Percentiles rank a stretch among this genome's conserved stretches.
Conservation (phyloP, 2,797 vertebrate species). For the Cuniculus paca region DNA sequence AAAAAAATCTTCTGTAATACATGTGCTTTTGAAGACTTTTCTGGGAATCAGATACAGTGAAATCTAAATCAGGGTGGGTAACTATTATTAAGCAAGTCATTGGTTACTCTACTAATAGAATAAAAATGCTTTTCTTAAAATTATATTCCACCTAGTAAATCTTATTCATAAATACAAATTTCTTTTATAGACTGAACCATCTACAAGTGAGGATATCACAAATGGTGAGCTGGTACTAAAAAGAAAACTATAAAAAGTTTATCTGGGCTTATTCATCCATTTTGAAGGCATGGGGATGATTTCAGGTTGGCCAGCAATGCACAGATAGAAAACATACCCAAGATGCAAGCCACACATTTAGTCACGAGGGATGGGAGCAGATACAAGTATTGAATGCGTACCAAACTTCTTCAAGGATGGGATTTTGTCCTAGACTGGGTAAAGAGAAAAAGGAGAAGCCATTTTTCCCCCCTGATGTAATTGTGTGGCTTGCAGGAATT, state of each 20-base stretch:
- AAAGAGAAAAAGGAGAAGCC: constrained; percentile 40
- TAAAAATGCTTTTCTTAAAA: constrained; percentile 7
- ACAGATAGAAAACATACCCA: constrained; percentile 4
- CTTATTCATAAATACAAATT: constrained; percentile 2
- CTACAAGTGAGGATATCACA: background rate
- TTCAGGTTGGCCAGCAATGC: background rate
- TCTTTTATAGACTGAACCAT: background rate
- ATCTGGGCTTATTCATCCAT: background rate
- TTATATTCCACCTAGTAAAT: background rate
- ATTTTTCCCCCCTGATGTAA: background rate
- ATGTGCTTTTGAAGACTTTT: background rate
- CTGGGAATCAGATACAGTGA: constrained; percentile 7
- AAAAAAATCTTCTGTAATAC: background rate
- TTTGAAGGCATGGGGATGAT: background rate
- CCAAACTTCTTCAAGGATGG: constrained; percentile 39
- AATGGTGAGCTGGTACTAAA: background rate
- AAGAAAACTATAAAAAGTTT: background rate
- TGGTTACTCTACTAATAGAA: background rate
- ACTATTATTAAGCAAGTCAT: background rate
- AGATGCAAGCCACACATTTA: background rate
- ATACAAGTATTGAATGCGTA: background rate
- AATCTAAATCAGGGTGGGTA: background rate
- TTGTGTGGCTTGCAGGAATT: constrained; percentile 59
- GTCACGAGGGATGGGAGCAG: background rate
- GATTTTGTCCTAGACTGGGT: constrained; percentile 41